Percentiles rank a stretch among this genome's conserved stretches.
Conservation (phyloP, 2,888 invertebrate genomes). For the Nemapogon koenigi region DNA sequence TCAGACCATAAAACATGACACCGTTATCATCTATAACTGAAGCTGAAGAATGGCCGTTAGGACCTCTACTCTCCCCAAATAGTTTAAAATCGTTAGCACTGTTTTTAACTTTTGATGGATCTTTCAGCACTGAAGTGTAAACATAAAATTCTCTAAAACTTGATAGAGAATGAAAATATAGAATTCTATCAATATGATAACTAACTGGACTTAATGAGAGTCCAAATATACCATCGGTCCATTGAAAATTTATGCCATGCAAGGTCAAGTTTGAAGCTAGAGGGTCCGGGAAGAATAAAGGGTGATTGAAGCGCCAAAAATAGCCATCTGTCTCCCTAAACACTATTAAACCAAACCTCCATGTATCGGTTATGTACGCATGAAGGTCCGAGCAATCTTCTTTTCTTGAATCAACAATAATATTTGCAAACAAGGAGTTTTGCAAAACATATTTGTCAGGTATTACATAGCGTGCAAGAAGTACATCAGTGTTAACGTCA, state of each 20-base stretch:
- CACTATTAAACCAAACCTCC: conserved; percentile 69
- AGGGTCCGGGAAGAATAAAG: conserved; percentile 74
- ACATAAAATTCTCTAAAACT: conserved; percentile 81
- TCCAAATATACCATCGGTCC: conserved; percentile 84
- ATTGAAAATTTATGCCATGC: conserved; percentile 79
- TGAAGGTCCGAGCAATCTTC: conserved; percentile 68
- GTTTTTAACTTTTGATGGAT: conserved; percentile 49
- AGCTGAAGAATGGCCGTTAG: conserved; percentile 74
- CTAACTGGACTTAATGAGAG: conserved; percentile 69
- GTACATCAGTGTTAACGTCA: conserved; percentile 69
- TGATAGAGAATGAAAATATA: conserved; percentile 85
- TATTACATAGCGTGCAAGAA: conserved; percentile 68
- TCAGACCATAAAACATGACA: conserved; percentile 81
- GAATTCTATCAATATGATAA: conserved; percentile 60
- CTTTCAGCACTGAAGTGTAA: conserved; percentile 68
- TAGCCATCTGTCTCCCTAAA: conserved; percentile 64
- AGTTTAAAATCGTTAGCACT: conserved; percentile 39
- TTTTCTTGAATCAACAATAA: conserved; percentile 67
- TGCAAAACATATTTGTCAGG: conserved; percentile 70
- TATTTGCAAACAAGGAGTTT: conserved; percentile 72
- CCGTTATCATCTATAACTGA: conserved; percentile 74
- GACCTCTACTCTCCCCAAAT: conserved; percentile 61
- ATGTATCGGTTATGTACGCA: conserved; percentile 74
- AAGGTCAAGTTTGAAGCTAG: conserved; percentile 76
- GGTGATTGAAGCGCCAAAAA: conserved; percentile 73